Percentiles rank a stretch among this genome's conserved stretches.
phyloP scores from a whole-genome alignment of 35 echinoderm and acorn worm genomes.

The Antedon bifida region DNA sequence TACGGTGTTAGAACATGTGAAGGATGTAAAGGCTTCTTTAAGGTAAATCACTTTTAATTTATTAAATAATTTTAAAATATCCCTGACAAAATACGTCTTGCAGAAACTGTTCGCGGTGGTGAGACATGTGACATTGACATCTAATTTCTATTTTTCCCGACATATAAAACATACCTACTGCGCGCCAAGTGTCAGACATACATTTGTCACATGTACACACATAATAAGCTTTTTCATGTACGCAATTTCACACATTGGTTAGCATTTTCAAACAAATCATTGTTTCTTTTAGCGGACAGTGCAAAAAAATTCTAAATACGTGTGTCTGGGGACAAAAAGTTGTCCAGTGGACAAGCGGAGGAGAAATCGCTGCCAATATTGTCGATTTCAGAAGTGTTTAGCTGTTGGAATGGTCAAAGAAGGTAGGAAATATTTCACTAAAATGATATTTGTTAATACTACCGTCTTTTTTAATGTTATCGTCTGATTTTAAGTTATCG shows the following conservation, averaged over 20 bases:
- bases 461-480: too few species aligned
- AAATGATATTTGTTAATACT: too few species aligned
- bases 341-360: constrained; percentile 92
- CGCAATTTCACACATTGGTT: too few species aligned
- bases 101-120: too few species aligned
- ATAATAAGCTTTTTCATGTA: too few species aligned
- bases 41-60: constrained; percentile 76
- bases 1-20: constrained; percentile 97
- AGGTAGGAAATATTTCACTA: constrained; percentile 38
- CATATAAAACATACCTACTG: too few species aligned
- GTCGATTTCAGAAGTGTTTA: constrained; percentile 93
- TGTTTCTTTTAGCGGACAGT: constrained; percentile 62
- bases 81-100: not conserved
- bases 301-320: constrained; percentile 97
- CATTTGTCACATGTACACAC: too few species aligned
- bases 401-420: constrained; percentile 99
- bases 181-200: too few species aligned
- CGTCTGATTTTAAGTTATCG: too few species aligned
- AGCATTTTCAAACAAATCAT: too few species aligned
- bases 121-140: too few species aligned
- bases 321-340: constrained; percentile 91
- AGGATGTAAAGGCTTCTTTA: constrained; percentile 99
- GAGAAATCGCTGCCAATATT: constrained; percentile 89
- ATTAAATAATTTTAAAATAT: not conserved
- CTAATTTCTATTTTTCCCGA: too few species aligned